Evolutionary conservation across 2,888 invertebrate genomes (phyloP).

Genomic region (Cosmia pyralina): DNA sequence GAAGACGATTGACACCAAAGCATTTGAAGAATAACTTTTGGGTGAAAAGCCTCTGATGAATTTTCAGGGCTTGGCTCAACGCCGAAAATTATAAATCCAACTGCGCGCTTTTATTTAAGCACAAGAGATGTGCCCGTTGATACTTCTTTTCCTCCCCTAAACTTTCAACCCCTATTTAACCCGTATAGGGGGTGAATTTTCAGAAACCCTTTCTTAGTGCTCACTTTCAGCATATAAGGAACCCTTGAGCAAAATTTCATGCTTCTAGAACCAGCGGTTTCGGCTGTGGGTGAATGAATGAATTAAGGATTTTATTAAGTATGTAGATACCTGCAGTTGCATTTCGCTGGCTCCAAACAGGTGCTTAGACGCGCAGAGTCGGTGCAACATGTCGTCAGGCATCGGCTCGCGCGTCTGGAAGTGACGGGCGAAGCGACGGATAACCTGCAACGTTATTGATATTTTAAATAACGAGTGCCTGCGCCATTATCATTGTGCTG

Average conservation of each 20-base stretch:
- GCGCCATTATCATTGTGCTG: not conserved
- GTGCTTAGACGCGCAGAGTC: slow-evolving; percentile 95
- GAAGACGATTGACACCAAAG: not conserved
- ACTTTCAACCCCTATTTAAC: not conserved
- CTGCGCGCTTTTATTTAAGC: not conserved
- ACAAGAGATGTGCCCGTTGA: not conserved
- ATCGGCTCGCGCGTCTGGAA: slow-evolving; percentile 95
- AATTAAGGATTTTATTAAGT: not conserved
- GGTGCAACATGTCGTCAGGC: slow-evolving; percentile 94
- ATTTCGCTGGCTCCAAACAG: slow-evolving; percentile 97
- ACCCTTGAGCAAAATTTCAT: not conserved
- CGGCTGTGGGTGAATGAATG: not conserved
- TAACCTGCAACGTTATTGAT: slow-evolving; percentile 88
- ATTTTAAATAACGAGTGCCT: not conserved
- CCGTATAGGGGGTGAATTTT: not conserved
- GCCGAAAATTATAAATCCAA: not conserved
- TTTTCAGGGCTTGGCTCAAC: not conserved
- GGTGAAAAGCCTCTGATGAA: not conserved
- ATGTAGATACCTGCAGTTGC: slow-evolving; percentile 92
- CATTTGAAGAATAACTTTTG: not conserved
- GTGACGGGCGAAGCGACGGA: slow-evolving; percentile 96
- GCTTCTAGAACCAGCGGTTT: not conserved
- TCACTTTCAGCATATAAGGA: not conserved
- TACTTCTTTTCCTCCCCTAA: not conserved
- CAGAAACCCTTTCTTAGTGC: not conserved